phyloP scores from a whole-genome alignment of 2,113 vertebrate genomes.

The Eurystomus gularis region DNA sequence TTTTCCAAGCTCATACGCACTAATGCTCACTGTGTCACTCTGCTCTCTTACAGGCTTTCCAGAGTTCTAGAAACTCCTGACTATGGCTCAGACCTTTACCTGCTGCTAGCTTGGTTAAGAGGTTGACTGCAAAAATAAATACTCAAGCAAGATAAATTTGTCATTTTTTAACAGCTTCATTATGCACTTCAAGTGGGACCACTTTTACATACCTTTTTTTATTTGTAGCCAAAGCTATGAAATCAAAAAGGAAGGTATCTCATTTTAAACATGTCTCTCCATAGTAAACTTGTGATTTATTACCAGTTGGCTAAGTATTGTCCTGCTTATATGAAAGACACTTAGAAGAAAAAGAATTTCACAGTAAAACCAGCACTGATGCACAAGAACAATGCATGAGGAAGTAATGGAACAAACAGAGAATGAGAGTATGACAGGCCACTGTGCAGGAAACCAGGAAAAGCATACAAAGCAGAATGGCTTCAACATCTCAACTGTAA shows the following conservation, averaged over 20 bases:
- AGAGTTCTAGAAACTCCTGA: not conserved
- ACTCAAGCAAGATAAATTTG: not conserved
- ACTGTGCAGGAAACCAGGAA: not conserved
- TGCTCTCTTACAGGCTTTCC: not conserved
- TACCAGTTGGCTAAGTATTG: not conserved
- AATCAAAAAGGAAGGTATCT: not conserved
- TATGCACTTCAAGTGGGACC: not conserved
- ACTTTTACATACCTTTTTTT: not conserved
- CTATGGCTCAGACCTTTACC: not conserved
- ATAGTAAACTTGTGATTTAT: not conserved
- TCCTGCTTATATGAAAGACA: not conserved
- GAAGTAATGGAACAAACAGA: not conserved
- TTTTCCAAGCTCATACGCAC: too few species aligned
- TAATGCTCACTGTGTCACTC: not conserved
- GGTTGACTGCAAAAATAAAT: not conserved
- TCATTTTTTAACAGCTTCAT: not conserved
- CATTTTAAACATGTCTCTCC: not conserved
- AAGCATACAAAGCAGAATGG: not conserved
- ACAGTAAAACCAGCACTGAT: not conserved
- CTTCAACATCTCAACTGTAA: not conserved
- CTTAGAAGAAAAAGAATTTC: not conserved
- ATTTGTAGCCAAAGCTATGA: not conserved
- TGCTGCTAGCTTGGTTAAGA: not conserved
- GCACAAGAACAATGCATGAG: fast-evolving
- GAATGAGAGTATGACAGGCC: not conserved